Percentiles rank a stretch among this genome's conserved stretches.
phyloP scores from a whole-genome alignment of 2,797 vertebrate species.

The Protonibea diacanthus region DNA sequence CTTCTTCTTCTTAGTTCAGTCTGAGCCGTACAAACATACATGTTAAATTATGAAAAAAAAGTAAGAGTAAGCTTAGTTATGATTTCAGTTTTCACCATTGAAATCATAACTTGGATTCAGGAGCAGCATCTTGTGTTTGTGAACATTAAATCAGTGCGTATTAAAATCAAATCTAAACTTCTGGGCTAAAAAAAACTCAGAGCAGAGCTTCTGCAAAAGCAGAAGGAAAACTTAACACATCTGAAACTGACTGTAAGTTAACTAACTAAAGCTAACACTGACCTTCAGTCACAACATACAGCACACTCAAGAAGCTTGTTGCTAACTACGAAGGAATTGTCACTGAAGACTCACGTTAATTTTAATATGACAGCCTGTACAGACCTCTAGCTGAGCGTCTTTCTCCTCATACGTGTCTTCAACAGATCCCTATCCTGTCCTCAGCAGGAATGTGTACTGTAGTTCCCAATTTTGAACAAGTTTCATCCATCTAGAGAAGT shows the following conservation, averaged over 20 bases:
- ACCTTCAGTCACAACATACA: neutral
- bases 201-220: too few species aligned
- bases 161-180: neutral
- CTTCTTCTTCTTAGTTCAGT: neutral
- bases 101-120: too few species aligned
- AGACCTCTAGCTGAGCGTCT: conserved; percentile 7
- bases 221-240: neutral
- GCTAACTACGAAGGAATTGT: neutral
- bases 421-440: fast-evolving
- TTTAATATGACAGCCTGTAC: neutral
- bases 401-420: neutral
- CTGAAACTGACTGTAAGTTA: neutral
- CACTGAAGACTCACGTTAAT: too few species aligned
- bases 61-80: neutral
- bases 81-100: too few species aligned
- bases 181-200: neutral
- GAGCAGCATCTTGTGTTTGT: neutral
- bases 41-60: neutral
- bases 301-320: neutral
- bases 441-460: too few species aligned
- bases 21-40: neutral
- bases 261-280: too few species aligned
- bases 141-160: too few species aligned
- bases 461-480: fast-evolving
- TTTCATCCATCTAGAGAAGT: neutral